These are phyloP conservation scores for Drosophila athabasca DNA, from an alignment of 1,140 invertebrate species.

Conservation along the genomic window DNA sequence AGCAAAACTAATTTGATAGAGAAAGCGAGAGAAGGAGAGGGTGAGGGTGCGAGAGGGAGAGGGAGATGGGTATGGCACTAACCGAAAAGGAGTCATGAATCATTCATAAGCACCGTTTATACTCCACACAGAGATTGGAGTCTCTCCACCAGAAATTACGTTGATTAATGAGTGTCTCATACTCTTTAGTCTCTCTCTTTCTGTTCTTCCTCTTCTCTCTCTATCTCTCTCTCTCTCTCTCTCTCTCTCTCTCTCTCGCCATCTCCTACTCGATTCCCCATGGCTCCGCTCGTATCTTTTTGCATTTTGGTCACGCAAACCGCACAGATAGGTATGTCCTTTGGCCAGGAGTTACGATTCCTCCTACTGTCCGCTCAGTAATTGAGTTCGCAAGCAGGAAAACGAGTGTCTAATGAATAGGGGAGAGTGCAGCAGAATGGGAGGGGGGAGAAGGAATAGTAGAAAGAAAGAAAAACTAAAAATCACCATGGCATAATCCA, in stretches of 20 bases:
- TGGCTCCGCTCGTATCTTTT: constrained; percentile 9
- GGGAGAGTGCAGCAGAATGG: no score
- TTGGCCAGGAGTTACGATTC: not conserved
- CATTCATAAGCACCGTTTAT: constrained; percentile 55
- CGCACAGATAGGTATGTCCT: not conserved
- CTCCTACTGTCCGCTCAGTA: constrained; percentile 4
- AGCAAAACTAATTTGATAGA: constrained; percentile 57
- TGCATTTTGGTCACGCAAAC: constrained; percentile 51
- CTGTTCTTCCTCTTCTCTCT: not conserved
- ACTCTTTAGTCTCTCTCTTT: not conserved
- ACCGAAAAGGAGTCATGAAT: constrained; percentile 37
- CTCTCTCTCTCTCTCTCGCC: not conserved
- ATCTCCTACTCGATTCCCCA: not conserved
- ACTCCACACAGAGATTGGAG: constrained; percentile 6
- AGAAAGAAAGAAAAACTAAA: constrained; percentile 31
- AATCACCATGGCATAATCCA: constrained; percentile 47
- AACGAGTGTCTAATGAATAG: not conserved
- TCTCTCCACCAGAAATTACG: constrained; percentile 37
- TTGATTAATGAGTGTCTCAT: constrained; percentile 52
- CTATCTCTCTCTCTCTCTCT: not conserved
- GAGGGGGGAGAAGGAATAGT: not conserved
- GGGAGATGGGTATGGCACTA: not conserved
- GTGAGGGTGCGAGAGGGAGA: constrained; percentile 1
- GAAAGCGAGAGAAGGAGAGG: constrained; percentile 9
- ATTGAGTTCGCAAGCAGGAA: constrained; percentile 25